Percentiles rank a stretch among this genome's conserved stretches.
Evolutionary conservation across 2,113 vertebrate species (phyloP).

Genomic region (Morphnarchus princeps): DNA sequence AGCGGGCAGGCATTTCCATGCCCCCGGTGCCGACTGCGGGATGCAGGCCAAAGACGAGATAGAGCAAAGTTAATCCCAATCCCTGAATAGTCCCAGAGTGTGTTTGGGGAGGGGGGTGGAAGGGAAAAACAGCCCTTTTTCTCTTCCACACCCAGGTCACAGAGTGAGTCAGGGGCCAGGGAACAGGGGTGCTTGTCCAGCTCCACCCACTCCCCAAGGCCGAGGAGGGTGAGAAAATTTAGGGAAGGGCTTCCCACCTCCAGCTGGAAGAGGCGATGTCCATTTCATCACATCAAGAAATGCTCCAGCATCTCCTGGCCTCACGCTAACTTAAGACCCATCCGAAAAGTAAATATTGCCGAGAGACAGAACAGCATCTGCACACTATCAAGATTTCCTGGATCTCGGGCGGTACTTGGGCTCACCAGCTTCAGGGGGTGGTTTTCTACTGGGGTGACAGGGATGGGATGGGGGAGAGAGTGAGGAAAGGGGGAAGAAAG

Average conservation of each 20-base stretch:
- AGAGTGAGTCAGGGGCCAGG: slow-evolving; percentile 18
- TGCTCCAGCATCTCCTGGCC: not conserved
- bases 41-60: not conserved
- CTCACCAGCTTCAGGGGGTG: not conserved
- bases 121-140: not conserved
- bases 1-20: not conserved
- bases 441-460: not conserved
- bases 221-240: slow-evolving; percentile 44
- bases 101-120: not conserved
- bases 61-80: not conserved
- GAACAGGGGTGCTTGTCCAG: not conserved
- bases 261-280: not conserved
- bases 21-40: not conserved
- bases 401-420: not conserved
- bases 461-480: not conserved
- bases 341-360: not conserved
- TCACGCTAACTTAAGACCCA: not conserved
- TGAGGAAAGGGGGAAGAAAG: not conserved
- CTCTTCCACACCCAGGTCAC: slow-evolving; percentile 35
- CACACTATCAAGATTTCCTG: slow-evolving; percentile 42
- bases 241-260: slow-evolving; percentile 40
- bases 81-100: not conserved
- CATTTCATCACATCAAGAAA: not conserved
- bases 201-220: slow-evolving; percentile 30
- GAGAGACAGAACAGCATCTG: slow-evolving; percentile 25